phyloP scores from a whole-genome alignment of 2,888 invertebrate genomes.

The Alentia gelatinosa region DNA sequence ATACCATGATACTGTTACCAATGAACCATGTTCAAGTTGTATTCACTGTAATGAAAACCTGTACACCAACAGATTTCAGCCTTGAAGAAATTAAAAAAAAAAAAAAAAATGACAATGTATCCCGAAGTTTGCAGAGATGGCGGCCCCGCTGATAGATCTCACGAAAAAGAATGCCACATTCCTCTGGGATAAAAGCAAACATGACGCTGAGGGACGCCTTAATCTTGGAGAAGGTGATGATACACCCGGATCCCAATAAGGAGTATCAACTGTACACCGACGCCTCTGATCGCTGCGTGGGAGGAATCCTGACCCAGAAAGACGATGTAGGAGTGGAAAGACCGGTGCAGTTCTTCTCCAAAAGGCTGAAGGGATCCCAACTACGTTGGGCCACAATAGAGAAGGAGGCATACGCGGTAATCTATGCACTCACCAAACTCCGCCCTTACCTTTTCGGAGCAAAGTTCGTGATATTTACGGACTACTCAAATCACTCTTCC shows the following conservation, averaged over 20 bases:
- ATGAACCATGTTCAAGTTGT: no score
- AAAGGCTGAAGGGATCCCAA: background rate
- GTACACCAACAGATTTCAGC: no score
- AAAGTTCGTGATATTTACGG: conserved; percentile 26
- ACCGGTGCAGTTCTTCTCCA: conserved; percentile 22
- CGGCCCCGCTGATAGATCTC: no score
- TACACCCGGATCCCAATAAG: background rate
- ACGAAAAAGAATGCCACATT: no score
- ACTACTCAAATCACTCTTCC: conserved; percentile 53
- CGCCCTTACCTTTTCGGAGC: conserved; percentile 51
- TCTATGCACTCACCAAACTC: conserved; percentile 36
- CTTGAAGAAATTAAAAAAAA: no score
- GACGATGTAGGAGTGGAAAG: conserved; percentile 2
- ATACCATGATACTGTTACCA: no score
- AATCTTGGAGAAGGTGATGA: conserved; percentile 5
- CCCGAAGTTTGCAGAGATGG: no score
- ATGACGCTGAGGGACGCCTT: conserved; percentile 29
- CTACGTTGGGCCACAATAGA: background rate
- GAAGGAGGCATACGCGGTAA: conserved; percentile 33
- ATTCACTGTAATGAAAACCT: no score
- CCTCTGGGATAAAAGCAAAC: no score
- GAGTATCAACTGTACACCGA: conserved; percentile 40
- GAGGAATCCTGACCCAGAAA: conserved; percentile 6
- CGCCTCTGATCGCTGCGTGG: background rate
- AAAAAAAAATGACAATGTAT: no score